A percentile compares a stretch with the other conserved stretches of the same genome.
These are phyloP conservation scores for Cairina moschata DNA, from an alignment of 2,113 vertebrate species.

Conservation along the genomic window DNA sequence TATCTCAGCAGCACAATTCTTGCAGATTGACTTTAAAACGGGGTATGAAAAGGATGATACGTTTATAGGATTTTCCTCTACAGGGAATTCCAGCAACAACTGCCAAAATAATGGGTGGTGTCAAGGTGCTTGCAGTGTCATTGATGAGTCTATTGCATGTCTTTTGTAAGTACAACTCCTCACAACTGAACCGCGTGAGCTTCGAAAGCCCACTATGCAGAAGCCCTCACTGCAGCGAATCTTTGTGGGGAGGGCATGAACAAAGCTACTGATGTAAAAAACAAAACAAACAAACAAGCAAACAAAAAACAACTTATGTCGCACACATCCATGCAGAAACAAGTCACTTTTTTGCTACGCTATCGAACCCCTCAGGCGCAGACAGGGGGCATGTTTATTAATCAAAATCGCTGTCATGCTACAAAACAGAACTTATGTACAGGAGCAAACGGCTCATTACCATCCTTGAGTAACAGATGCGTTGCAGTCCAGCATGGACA, in stretches of 20 bases:
- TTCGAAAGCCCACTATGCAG: conserved; percentile 12
- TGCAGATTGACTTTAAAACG: neutral
- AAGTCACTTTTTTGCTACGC: conserved; percentile 31
- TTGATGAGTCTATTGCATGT: neutral
- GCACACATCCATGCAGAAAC: neutral
- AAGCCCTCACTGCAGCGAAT: neutral
- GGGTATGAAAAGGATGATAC: neutral
- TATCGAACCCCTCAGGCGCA: neutral
- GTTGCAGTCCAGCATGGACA: neutral
- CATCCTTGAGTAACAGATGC: neutral
- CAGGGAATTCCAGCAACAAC: neutral
- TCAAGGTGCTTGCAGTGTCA: neutral
- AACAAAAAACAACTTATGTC: neutral
- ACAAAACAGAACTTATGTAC: neutral
- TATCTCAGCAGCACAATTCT: neutral
- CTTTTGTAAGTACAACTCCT: neutral
- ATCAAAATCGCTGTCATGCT: conserved; percentile 1
- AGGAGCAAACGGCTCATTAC: neutral
- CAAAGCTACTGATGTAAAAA: conserved; percentile 6
- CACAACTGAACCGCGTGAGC: neutral
- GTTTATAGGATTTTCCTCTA: neutral
- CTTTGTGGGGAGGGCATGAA: neutral
- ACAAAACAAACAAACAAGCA: neutral
- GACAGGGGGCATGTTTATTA: neutral
- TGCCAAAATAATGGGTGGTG: neutral